Conservation (phyloP, 2,888 invertebrate species). For the Erynnis tages region DNA sequence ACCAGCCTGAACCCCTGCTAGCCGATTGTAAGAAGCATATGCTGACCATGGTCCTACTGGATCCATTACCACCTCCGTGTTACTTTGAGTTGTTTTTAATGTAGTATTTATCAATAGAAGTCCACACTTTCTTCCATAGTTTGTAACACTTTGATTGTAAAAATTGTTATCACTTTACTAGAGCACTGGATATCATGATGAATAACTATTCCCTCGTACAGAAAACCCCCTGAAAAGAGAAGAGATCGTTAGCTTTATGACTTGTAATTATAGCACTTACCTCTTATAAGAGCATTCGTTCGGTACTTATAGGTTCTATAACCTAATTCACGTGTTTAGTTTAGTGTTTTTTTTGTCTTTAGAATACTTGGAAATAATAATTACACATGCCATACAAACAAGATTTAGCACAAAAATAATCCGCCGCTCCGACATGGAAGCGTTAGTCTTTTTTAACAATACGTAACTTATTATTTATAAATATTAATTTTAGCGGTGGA, state of each 20-base stretch:
- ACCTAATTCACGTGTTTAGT: conserved; percentile 3
- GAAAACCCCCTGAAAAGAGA: conserved; percentile 70
- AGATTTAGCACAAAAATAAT: conserved; percentile 58
- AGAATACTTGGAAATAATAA: conserved; percentile 13
- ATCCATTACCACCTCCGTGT: conserved; percentile 88
- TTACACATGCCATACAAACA: conserved; percentile 30
- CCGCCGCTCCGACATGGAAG: conserved; percentile 69
- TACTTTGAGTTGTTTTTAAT: conserved; percentile 62
- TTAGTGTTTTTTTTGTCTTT: not conserved
- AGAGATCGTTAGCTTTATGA: conserved; percentile 36
- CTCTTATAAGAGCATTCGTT: not conserved
- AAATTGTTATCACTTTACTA: conserved; percentile 58
- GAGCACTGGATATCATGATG: conserved; percentile 62
- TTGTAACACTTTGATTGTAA: conserved; percentile 61
- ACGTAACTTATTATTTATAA: conserved; percentile 48
- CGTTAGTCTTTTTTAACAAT: conserved; percentile 72
- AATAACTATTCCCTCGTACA: conserved; percentile 48
- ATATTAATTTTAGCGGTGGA: conserved; percentile 38
- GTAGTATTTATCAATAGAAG: conserved; percentile 74
- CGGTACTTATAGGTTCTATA: not conserved
- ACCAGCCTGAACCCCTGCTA: conserved; percentile 86
- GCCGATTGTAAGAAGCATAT: conserved; percentile 91
- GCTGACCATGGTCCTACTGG: conserved; percentile 94
- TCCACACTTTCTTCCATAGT: conserved; percentile 81
- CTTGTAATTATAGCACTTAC: conserved; percentile 1